Evolutionary conservation across 2,888 invertebrate species (phyloP), one percentile per base, ranked within the genome.

Genomic region (Drosophila koepferae): DNA sequence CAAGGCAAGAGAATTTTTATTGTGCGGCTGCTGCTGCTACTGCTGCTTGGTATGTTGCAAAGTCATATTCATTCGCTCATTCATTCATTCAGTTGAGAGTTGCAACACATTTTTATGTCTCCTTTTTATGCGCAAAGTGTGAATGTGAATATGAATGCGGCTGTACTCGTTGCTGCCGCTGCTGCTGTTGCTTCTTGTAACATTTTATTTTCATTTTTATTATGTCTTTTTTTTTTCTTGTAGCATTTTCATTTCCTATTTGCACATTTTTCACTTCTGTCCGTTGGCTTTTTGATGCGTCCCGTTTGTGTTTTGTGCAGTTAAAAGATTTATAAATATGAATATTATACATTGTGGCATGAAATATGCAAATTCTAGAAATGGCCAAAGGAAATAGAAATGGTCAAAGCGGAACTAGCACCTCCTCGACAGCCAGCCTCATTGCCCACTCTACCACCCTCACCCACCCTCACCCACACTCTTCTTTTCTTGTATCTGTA

Each of bases 281-380:
- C 87, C 86, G 80, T 77, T 89, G 77, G 72, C 87, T 89, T 89
- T 82, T 89, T 85, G 89, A 86, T 89, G 88, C 80, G 80, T 82
- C 82, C 80, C 81, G 80, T 85, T 74, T 83, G 84, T 84, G 84
- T 86, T 78, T 74, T 84, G 86, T 86, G 81, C 87, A 87, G 86
- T 77, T 86, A 89, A 86, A 86, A 89, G 86, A 86, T 86, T 86
- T 86, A 89, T 89, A 86, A 86, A 89, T 86, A 89, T 89, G 90
- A 86, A 86, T 89, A 85, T 87, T 87, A 89, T 86, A 89, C 89
- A 84, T 89, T 85, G 82, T 87, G 85, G 88, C 87, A 89, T 89
- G 82, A 89, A 86, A 86, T 85, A 86, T 86, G 89, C 82, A 86
- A 87, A 89, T 86, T 86, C 74, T 77, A 72, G 86, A 78, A 87